A percentile compares a stretch with the other conserved stretches of the same genome.
phyloP scores from a whole-genome alignment of 1,140 invertebrate genomes.

The Protaetia brevitarsis region DNA sequence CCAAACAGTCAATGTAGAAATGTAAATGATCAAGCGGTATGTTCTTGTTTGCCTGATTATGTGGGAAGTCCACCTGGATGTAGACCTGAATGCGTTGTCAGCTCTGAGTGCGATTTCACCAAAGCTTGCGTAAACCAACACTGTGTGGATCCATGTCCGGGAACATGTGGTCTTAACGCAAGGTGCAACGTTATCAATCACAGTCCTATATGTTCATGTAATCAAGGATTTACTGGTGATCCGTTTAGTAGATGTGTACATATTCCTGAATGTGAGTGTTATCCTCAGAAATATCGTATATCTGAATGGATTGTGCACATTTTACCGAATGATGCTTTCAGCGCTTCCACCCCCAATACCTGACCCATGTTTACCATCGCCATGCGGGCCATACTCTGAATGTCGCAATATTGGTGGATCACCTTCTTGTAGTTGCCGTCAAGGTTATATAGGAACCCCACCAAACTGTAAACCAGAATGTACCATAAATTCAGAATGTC shows the following conservation, averaged over 20 bases:
- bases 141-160: slow-evolving; percentile 72
- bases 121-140: slow-evolving; percentile 73
- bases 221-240: slow-evolving; percentile 54
- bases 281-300: too few relatives aligned
- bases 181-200: slow-evolving; percentile 71
- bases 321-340: too few relatives aligned
- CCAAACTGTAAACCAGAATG: slow-evolving; percentile 70
- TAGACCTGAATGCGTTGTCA: slow-evolving; percentile 78
- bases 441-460: slow-evolving; percentile 64
- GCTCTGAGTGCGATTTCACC: slow-evolving; percentile 71
- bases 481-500: slow-evolving; percentile 65
- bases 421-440: slow-evolving; percentile 63
- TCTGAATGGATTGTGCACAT: neutral
- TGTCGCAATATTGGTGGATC: slow-evolving; percentile 60
- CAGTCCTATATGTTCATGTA: slow-evolving; percentile 58
- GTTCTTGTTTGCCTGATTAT: slow-evolving; percentile 62
- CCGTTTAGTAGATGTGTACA: slow-evolving; percentile 59
- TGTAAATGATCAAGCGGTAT: slow-evolving; percentile 54
- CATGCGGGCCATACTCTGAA: slow-evolving; percentile 67
- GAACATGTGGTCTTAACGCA: slow-evolving; percentile 69
- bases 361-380: slow-evolving; percentile 63
- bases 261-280: slow-evolving; percentile 38
- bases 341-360: slow-evolving; percentile 30
- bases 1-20: slow-evolving; percentile 62
- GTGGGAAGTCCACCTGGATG: slow-evolving; percentile 66